Percentiles rank a stretch among this genome's conserved stretches.
Conservation (phyloP, 1,140 invertebrate species). For the Bombus ignitus region DNA sequence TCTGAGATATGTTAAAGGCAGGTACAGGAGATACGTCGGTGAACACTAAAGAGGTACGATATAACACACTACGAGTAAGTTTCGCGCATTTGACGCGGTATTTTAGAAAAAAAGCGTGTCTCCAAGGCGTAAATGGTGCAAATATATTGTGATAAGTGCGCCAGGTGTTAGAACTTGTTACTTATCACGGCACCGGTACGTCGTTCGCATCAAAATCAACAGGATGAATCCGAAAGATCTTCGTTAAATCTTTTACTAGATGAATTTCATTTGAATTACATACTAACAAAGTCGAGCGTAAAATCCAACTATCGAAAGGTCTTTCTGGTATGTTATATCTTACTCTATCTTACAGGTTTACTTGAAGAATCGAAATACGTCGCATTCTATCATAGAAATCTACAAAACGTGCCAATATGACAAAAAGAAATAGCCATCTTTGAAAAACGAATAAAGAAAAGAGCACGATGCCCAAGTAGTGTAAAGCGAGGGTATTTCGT, state of each 20-base stretch:
- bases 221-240: not conserved
- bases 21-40: constrained; percentile 59
- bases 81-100: not conserved
- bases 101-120: not conserved
- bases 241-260: not conserved
- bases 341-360: constrained; percentile 9
- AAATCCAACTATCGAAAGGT: not conserved
- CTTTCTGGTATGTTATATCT: constrained; percentile 26
- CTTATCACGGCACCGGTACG: not conserved
- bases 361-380: not conserved
- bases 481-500: not conserved
- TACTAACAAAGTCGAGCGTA: not conserved
- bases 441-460: not conserved
- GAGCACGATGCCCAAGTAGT: not conserved
- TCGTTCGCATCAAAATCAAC: not conserved
- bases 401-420: not conserved
- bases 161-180: not conserved
- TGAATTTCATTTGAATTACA: not conserved
- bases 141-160: not conserved
- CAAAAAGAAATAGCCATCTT: not conserved
- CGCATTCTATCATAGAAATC: not conserved
- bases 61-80: constrained; percentile 27
- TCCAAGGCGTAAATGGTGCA: not conserved
- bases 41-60: constrained; percentile 51
- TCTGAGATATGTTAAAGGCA: constrained; percentile 65